Conservation (phyloP, 2,797 vertebrate species). For the Amniataba percoides region DNA sequence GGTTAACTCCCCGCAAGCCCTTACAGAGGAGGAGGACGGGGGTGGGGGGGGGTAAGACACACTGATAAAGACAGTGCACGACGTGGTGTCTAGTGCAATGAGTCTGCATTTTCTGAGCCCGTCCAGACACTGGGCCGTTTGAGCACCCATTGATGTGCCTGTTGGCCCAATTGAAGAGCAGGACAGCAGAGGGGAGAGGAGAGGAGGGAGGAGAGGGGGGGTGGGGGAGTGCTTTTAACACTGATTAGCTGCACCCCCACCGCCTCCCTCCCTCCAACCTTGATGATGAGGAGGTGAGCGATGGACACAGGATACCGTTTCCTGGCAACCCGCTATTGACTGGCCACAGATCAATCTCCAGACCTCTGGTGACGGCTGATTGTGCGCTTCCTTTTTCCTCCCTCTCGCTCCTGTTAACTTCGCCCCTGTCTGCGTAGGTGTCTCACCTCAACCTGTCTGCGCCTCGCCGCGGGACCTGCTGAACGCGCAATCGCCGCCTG, state of each 20-base stretch:
- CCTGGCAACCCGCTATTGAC: conserved; percentile 79
- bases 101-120: conserved; percentile 64
- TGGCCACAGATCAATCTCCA: conserved; percentile 72
- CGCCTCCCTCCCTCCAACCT: conserved; percentile 27
- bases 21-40: conserved; percentile 19
- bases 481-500: not conserved
- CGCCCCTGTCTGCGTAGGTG: conserved; percentile 19
- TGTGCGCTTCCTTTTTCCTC: conserved; percentile 56
- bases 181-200: conserved; percentile 34
- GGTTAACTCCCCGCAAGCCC: conserved; percentile 27
- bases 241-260: conserved; percentile 82
- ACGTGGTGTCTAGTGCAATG: conserved; percentile 40
- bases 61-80: conserved; percentile 22
- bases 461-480: not conserved
- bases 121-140: conserved; percentile 73
- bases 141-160: conserved; percentile 64
- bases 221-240: conserved; percentile 81
- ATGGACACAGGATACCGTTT: conserved; percentile 72
- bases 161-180: conserved; percentile 45
- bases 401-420: conserved; percentile 65
- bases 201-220: conserved; percentile 8
- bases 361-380: conserved; percentile 63
- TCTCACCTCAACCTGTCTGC: conserved; percentile 39
- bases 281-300: conserved; percentile 61
- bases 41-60: too few species aligned